Percentiles rank a stretch among this genome's conserved stretches.
Conservation (phyloP, 2,113 vertebrate species). For the Tragelaphus scriptus region DNA sequence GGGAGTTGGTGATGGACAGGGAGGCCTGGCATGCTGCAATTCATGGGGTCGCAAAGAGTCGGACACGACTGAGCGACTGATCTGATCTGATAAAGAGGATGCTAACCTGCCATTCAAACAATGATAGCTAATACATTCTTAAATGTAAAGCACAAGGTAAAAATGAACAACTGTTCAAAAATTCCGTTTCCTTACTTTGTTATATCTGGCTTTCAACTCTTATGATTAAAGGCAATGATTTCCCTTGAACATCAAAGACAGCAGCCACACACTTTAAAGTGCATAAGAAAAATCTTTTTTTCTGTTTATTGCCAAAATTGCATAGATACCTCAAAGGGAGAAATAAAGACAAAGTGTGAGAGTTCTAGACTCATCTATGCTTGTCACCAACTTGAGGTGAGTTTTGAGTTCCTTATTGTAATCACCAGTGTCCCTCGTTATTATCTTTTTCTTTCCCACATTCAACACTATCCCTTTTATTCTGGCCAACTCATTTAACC, state of each 20-base stretch:
- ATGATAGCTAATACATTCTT: background rate
- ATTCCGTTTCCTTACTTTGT: background rate
- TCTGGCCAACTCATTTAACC: background rate
- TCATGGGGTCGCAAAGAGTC: no score
- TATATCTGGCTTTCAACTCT: background rate
- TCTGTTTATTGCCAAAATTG: background rate
- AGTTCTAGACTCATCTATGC: background rate
- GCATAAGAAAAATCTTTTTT: background rate
- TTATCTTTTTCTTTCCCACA: background rate
- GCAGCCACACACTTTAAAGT: background rate
- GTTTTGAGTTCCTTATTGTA: background rate
- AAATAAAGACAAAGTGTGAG: background rate
- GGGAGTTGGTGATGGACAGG: no score
- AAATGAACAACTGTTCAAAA: slow-evolving; percentile 26
- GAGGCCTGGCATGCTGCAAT: no score
- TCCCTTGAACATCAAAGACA: background rate
- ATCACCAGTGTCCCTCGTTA: background rate
- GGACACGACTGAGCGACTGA: no score
- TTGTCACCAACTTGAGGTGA: background rate
- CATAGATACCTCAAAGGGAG: background rate
- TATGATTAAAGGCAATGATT: background rate
- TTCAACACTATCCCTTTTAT: background rate
- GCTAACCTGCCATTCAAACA: background rate
- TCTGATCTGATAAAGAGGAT: background rate
- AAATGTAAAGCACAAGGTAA: background rate